Base-by-base conservation (phyloP, 2,888 invertebrate genomes). In the Eledone cirrhosa region DNA sequence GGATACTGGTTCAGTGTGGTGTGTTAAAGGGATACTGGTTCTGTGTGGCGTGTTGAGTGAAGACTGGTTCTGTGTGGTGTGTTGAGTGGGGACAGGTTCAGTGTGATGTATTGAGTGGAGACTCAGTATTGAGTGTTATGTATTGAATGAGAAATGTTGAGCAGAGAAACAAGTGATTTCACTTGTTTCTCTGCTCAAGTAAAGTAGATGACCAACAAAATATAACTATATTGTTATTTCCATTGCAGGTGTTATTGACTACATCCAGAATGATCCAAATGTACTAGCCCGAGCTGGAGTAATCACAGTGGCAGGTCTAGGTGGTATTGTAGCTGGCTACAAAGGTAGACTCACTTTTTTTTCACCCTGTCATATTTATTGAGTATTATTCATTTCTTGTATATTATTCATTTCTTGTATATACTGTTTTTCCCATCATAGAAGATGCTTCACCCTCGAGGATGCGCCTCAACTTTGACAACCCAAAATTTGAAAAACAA, bases 221-320 rank as follows among this genome's bases (percentile, higher is more conserved):
- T 41, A 41, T 11, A 41, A 41, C 41, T 41, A 11, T 11, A 41
- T 69, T 72, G 22, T 33, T 3, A 19, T 24, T 69, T 33, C 27
- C 41, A 41, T 80, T 82, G 0, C 81, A 88, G 87, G 80, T 48
- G 79, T 83, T 7, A 78, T 88, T 65, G 83, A 85, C 63, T 85
- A 84, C 72, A 78, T 88, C 48, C 84, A 85, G 78, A 85, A 85
- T 78, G 87, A 89, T 80, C 86, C 87, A 14, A 85, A 85, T 33
- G 81, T 84, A 16, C 77, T 88, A 27, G 87, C 88, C 22, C 83
- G 86, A 59, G 84, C 85, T 14, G 85, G 82, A 11, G 82, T 89
- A 67, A 88, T 89, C 78, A 85, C 88, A 4, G 84, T 88, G 13
- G 85, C 88, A 24, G 88, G 88, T 11, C 81, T 88, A 8, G 87